A percentile compares a stretch with the other conserved stretches of the same genome.
Evolutionary conservation across 1,140 invertebrate genomes (phyloP).

Genomic region (Aphaenogaster floridana): DNA sequence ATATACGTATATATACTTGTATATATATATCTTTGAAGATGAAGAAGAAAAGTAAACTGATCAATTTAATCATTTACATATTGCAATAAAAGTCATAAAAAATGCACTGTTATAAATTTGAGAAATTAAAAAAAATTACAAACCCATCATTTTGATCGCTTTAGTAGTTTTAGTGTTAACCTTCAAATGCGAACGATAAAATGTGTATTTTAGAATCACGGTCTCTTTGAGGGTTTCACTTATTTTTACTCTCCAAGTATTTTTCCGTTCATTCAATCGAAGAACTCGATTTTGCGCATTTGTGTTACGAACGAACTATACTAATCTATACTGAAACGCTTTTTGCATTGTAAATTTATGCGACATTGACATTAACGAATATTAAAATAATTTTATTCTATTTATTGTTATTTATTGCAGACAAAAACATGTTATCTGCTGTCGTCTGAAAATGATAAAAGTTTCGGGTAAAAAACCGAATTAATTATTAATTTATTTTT

Average conservation of each 20-base stretch:
- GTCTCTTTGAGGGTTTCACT: not conserved
- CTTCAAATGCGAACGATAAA: conserved; percentile 20
- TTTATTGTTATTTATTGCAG: not conserved
- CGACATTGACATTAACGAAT: not conserved
- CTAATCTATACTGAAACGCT: not conserved
- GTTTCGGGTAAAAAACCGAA: not conserved
- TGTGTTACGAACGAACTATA: too few species aligned
- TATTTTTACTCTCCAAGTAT: not conserved
- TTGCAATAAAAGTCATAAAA: too few species aligned
- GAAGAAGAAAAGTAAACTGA: too few species aligned
- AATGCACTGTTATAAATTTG: too few species aligned
- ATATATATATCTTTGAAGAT: too few species aligned
- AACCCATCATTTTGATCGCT: too few species aligned
- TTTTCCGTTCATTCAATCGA: not conserved
- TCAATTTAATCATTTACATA: too few species aligned
- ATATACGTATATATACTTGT: too few species aligned
- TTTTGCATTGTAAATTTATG: not conserved
- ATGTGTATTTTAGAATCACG: conserved; percentile 12
- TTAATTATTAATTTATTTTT: not conserved
- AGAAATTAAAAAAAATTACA: too few species aligned
- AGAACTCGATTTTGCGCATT: not conserved
- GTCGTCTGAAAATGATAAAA: not conserved
- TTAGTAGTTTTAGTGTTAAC: too few species aligned
- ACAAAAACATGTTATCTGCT: too few species aligned
- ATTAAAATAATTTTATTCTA: not conserved